Evolutionary conservation across 2,113 vertebrate genomes (phyloP).

Genomic region (Psittacula cyanocephala): DNA sequence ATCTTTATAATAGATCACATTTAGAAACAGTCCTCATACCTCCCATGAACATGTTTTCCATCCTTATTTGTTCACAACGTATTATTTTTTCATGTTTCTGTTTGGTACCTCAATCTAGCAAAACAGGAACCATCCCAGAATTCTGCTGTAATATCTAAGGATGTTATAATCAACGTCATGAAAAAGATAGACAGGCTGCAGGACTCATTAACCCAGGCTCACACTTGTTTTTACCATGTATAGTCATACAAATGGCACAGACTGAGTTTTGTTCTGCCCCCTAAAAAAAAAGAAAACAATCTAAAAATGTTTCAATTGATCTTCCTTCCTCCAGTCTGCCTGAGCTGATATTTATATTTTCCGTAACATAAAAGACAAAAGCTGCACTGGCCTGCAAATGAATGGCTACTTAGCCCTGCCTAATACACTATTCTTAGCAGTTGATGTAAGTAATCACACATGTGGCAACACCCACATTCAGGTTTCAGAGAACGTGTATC

Average conservation of each 20-base stretch:
- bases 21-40: neutral
- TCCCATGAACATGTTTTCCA: neutral
- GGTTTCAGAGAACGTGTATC: neutral
- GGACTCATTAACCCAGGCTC: constrained; percentile 20
- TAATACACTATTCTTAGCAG: constrained; percentile 29
- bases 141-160: neutral
- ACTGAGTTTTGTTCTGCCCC: neutral
- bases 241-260: constrained; percentile 36
- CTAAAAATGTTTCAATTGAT: constrained; percentile 55
- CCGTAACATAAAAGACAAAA: constrained; percentile 39
- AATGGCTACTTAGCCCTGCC: neutral
- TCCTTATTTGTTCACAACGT: neutral
- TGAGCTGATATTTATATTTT: constrained; percentile 19
- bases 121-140: neutral
- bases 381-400: constrained; percentile 32
- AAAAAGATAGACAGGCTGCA: neutral
- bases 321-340: constrained; percentile 49
- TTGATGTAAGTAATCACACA: neutral
- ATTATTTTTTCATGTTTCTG: constrained; percentile 7
- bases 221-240: constrained; percentile 54
- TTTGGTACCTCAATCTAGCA: neutral
- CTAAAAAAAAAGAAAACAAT: neutral
- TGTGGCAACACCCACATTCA: neutral
- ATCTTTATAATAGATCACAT: neutral
- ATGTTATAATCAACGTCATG: neutral